Conservation (phyloP, 2,797 vertebrate genomes). For the Scyliorhinus canicula region DNA sequence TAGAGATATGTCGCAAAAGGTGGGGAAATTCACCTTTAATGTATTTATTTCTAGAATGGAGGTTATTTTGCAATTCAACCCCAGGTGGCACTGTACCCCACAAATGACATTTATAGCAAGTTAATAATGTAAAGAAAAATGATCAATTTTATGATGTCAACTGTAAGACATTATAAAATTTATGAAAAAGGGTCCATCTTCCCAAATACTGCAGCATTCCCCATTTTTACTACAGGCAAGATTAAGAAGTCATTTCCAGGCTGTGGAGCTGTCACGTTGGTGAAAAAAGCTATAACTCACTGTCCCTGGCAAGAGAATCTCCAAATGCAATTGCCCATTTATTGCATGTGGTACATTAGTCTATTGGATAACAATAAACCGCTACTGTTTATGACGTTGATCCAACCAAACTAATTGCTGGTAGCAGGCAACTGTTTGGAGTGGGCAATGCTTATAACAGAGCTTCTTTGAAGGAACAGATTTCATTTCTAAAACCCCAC, state of each 20-base stretch:
- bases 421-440: neutral
- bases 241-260: neutral
- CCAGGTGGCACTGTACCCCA: neutral
- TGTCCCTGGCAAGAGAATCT: neutral
- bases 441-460: neutral
- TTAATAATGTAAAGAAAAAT: neutral
- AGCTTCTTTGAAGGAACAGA: neutral
- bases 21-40: neutral
- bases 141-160: neutral
- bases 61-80: neutral
- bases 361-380: neutral
- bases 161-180: neutral
- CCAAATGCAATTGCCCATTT: neutral
- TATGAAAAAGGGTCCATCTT: too few relatives aligned
- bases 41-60: neutral
- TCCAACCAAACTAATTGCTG: neutral
- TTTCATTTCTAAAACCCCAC: neutral
- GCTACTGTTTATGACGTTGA: neutral
- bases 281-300: neutral
- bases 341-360: neutral
- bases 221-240: neutral
- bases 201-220: neutral
- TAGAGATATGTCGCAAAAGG: neutral
- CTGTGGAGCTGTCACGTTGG: neutral
- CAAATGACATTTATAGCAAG: neutral